Evolutionary conservation across 2,797 vertebrate species (phyloP).

Genomic region (Pachyuromys duprasi): DNA sequence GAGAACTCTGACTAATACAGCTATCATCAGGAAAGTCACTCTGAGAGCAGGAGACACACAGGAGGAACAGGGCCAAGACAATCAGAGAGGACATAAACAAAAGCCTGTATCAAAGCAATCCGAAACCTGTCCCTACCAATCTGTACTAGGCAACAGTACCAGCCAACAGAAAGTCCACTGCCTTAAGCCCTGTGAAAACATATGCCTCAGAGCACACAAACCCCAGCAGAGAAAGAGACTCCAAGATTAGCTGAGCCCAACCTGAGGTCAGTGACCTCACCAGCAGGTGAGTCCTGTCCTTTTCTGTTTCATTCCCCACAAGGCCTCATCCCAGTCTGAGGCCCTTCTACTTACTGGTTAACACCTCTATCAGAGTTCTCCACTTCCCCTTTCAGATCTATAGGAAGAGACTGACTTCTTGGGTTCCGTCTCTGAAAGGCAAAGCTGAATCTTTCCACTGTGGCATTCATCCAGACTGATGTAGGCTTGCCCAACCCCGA

Average conservation of each 20-base stretch:
- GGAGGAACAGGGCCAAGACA: neutral
- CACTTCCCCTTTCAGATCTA: neutral
- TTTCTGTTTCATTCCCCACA: neutral
- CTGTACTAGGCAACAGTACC: neutral
- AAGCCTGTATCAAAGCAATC: neutral
- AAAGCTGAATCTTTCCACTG: neutral
- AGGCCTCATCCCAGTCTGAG: neutral
- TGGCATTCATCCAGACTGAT: neutral
- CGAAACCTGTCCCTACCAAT: neutral
- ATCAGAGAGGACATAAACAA: neutral
- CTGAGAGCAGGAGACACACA: neutral
- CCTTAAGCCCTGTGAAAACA: neutral
- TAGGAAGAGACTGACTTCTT: neutral
- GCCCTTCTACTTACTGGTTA: neutral
- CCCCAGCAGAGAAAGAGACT: neutral
- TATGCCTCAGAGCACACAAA: neutral
- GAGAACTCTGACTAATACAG: neutral
- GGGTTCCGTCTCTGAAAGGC: conserved; percentile 22
- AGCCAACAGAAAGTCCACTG: neutral
- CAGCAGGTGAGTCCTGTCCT: neutral
- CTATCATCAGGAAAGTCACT: neutral
- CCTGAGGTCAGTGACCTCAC: neutral
- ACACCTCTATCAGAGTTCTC: neutral
- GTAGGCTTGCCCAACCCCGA: neutral
- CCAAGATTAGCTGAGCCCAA: neutral